Evolutionary conservation across 2,797 vertebrate genomes (phyloP).

Genomic region (Knipowitschia caucasica): DNA sequence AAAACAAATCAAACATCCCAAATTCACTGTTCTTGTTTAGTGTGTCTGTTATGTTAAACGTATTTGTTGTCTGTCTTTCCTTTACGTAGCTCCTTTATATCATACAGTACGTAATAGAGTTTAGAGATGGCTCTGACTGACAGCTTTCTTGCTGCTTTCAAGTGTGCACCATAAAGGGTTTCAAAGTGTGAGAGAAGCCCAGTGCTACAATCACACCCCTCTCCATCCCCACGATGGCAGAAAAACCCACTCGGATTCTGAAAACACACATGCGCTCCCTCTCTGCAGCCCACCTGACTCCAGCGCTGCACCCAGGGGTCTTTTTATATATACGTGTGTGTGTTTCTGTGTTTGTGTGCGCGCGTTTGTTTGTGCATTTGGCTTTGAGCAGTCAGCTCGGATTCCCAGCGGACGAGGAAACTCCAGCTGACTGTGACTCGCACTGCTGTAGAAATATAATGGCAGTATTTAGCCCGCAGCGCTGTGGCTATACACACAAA

Average conservation of each 20-base stretch:
- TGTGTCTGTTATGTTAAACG: background rate
- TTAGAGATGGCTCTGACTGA: conserved; percentile 28
- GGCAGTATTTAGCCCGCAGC: conserved; percentile 66
- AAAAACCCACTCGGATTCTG: conserved; percentile 27
- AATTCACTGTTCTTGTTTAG: background rate
- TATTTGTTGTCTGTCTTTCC: background rate
- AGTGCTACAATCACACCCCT: conserved; percentile 13
- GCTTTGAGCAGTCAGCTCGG: conserved; percentile 58
- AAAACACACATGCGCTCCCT: conserved; percentile 39
- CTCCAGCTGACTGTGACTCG: conserved; percentile 53
- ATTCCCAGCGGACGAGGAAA: conserved; percentile 56
- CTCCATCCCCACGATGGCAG: conserved; percentile 15
- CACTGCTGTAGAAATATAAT: conserved; percentile 61
- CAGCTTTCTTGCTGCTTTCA: conserved; percentile 26
- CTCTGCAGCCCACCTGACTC: conserved; percentile 26
- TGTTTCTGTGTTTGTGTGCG: conserved; percentile 10
- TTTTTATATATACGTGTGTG: conserved; percentile 20
- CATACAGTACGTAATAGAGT: conserved; percentile 11
- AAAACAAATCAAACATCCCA: background rate
- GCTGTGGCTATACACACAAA: conserved; percentile 40
- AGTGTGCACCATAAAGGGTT: conserved; percentile 11
- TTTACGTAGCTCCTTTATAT: background rate
- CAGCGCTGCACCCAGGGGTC: conserved; percentile 34
- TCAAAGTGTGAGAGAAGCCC: conserved; percentile 22
- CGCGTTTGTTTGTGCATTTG: conserved; percentile 23